Percentiles rank a stretch among this genome's conserved stretches.
These are phyloP conservation scores for Lasioglossum lativentre DNA, from an alignment of 2,888 invertebrate species.

Conservation along the genomic window DNA sequence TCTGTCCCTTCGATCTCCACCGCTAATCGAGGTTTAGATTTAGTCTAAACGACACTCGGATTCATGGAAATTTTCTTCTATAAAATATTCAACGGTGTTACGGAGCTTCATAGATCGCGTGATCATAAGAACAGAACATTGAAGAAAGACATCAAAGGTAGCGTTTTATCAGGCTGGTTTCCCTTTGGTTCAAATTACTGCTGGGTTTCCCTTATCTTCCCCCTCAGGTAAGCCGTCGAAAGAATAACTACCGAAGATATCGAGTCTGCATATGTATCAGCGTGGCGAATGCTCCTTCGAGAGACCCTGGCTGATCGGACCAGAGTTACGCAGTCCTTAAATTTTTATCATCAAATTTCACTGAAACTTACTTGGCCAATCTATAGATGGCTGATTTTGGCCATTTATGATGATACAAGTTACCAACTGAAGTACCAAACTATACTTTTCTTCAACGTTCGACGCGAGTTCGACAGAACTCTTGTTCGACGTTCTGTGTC, in stretches of 20 bases:
- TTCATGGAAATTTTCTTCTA: background rate
- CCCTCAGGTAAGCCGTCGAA: conserved; percentile 74
- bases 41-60: conserved; percentile 48
- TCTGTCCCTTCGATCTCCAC: conserved; percentile 73
- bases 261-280: conserved; percentile 82
- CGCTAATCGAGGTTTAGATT: conserved; percentile 73
- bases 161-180: conserved; percentile 74
- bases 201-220: conserved; percentile 77
- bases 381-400: too few species aligned
- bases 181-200: conserved; percentile 78
- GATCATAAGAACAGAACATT: conserved; percentile 25
- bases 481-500: too few species aligned
- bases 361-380: background rate
- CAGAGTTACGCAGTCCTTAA: background rate
- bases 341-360: background rate
- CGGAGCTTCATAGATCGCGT: background rate
- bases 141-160: conserved; percentile 52
- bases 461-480: too few species aligned
- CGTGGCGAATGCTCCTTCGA: conserved; percentile 74
- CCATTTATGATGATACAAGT: too few species aligned
- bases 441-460: too few species aligned
- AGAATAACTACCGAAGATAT: conserved; percentile 82
- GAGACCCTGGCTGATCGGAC: conserved; percentile 41
- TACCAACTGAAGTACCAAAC: too few species aligned
- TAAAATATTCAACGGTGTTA: background rate